Evolutionary conservation across 1,140 invertebrate species (phyloP), one percentile per base, ranked within the genome.

Genomic region (Drosophila repleta): DNA sequence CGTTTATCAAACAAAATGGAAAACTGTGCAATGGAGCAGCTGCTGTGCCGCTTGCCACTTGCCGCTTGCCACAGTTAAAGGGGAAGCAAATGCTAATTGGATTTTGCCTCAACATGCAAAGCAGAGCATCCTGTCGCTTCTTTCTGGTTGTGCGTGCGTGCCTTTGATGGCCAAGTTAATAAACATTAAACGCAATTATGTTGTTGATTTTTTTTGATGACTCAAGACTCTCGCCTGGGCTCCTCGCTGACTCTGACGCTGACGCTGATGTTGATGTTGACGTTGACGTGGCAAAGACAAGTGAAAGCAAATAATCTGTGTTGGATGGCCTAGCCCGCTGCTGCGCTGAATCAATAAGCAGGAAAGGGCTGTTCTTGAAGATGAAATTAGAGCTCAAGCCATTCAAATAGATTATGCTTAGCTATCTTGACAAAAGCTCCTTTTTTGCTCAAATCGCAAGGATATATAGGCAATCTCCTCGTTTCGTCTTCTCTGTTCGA

Each of bases 1-100:
- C 85, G 83, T 87, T 88, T 88, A 88, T 87, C 83, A 87, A 87
- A 87, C 83, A 88, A 87, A 88, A 88, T 82, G 60, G 63, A 82
- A 88, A 88, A 82, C 78, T 69, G 74, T 73, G 64, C 74, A 80
- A 85, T 62, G 81, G 62, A 65, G 81, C 61, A 66, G 58, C 62
- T 53, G 58, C 60, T 58, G 35, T 56, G 41, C 72, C 63, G 29
- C 46, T 39, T 17, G 15, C 39, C n/a, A 17, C 39, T 43, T 17
- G 11, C 39, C 6, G 18, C 39, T 43, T 43, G 1, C 15, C 39
- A 43, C 39, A 43, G n/a, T 43, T 17, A 74, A 74, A 67, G 82
- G 77, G 46, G 37, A 79, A 78, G 82, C 76, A 82, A 82, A 88
- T 80, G 79, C 82, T 87, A 87, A 87, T 87, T 87, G 79, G 78